Evolutionary conservation across 2,113 vertebrate genomes (phyloP).

Genomic region (Podarcis raffonei): DNA sequence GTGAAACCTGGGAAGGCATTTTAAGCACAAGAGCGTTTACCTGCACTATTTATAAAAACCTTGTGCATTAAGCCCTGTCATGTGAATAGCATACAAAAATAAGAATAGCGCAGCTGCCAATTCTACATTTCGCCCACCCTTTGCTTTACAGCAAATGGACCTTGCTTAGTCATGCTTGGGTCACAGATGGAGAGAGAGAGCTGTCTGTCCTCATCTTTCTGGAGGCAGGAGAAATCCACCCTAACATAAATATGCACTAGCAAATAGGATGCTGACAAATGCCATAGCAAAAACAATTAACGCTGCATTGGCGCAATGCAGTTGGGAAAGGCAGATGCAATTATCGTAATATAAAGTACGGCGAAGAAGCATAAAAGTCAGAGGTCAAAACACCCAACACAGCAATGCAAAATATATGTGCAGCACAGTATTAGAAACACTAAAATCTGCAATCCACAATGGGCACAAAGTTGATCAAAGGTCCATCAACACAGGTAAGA

Average conservation of each 20-base stretch:
- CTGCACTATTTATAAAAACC: slow-evolving; percentile 55
- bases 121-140: slow-evolving; percentile 1
- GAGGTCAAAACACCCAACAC: neutral
- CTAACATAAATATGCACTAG: neutral
- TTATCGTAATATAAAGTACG: neutral
- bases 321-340: neutral
- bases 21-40: slow-evolving; percentile 60
- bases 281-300: neutral
- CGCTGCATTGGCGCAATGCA: neutral
- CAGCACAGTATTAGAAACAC: neutral
- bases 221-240: neutral
- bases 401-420: neutral
- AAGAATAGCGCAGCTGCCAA: neutral
- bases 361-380: neutral
- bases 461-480: neutral
- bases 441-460: neutral
- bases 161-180: slow-evolving; percentile 49
- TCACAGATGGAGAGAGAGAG: neutral
- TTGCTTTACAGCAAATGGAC: neutral
- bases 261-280: neutral
- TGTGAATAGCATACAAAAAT: slow-evolving; percentile 25
- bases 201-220: slow-evolving; percentile 9
- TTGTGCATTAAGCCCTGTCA: slow-evolving; percentile 47
- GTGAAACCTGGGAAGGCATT: slow-evolving; percentile 66
- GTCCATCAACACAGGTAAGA: neutral